Evolutionary conservation across 2,888 invertebrate genomes (phyloP), one percentile per base, ranked within the genome.

Genomic region (Anorthoa munda): DNA sequence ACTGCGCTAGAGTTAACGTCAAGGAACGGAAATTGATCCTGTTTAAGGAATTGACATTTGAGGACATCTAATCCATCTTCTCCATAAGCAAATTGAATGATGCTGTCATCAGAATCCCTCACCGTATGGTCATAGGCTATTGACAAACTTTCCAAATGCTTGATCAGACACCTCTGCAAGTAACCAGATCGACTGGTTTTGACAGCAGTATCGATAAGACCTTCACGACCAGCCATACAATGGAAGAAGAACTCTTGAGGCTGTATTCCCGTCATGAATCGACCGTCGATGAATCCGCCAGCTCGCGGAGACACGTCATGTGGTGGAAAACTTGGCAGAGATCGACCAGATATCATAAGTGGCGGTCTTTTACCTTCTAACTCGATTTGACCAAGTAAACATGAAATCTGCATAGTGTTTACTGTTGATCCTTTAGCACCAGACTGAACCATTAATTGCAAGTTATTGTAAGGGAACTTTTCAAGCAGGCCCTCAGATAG

Each of bases 141-240:
- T 69, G 97, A 97, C n/a, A 99, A 93, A 9, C 99, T 99, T 96
- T 99, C 99, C 80, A 99, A 96, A 96, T 99, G 99, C 94, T 99
- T 99, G 74, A 99, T 98, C 13, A 99, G 96, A 94, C 99, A 99
- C 81, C 99, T 97, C 94, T 99, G 99, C 72, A 99, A 96, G 93
- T 99, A 99, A 86, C 99, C 99, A 87, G 99, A 99, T 79, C 99
- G 97, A 95, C 99, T 99, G 1, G 99, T 99, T 96, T 99, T 99
- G 0, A 99, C 99, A 82, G 99, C 99, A 5, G 99, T 99, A 97
- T 99, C 99, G 88, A 99, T 99, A 70, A 99, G 97, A 97, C 99
- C 99, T 97, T 99, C 99, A 94, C 99, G 97, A 71, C 99, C 99
- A 70, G 99, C 99, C 99, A 99, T 99, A 91, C 99, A 99, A 97